Percentiles rank a stretch among this genome's conserved stretches.
phyloP scores from a whole-genome alignment of 2,113 vertebrate species.

The Carettochelys insculpta region DNA sequence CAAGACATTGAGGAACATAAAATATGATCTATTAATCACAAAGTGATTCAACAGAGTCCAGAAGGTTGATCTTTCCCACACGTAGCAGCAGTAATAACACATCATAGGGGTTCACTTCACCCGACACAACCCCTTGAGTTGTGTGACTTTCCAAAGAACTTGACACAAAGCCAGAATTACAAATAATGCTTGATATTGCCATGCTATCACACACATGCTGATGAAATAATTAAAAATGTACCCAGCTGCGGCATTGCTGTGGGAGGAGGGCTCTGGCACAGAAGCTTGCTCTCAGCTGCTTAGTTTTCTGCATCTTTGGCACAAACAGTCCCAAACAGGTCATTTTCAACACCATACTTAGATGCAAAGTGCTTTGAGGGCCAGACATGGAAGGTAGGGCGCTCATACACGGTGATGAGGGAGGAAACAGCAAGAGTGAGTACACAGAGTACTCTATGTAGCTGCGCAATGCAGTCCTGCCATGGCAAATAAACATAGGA shows the following conservation, averaged over 20 bases:
- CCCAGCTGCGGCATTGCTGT: constrained; percentile 39
- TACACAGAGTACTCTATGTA: not conserved
- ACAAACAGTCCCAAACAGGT: not conserved
- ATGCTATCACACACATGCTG: constrained; percentile 62
- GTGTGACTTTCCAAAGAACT: constrained; percentile 54
- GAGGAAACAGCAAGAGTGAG: not conserved
- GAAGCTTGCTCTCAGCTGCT: constrained; percentile 22
- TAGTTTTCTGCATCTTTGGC: constrained; percentile 46
- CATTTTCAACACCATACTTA: not conserved
- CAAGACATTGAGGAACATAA: not conserved
- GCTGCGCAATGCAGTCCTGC: not conserved
- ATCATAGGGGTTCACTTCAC: constrained; percentile 52
- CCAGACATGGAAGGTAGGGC: accelerated
- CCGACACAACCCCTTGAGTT: constrained; percentile 17
- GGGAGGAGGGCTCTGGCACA: constrained; percentile 47
- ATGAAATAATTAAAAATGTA: constrained; percentile 63
- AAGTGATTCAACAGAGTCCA: not conserved
- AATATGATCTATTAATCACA: too few relatives aligned
- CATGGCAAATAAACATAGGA: accelerated
- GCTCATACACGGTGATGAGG: accelerated
- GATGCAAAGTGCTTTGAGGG: not conserved
- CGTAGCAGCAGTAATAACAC: constrained; percentile 21
- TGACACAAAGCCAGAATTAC: constrained; percentile 59
- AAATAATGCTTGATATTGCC: constrained; percentile 43
- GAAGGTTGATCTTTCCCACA: constrained; percentile 58